These are phyloP conservation scores for Perognathus longimembris DNA, from an alignment of 2,113 vertebrate genomes.

Conservation along the genomic window DNA sequence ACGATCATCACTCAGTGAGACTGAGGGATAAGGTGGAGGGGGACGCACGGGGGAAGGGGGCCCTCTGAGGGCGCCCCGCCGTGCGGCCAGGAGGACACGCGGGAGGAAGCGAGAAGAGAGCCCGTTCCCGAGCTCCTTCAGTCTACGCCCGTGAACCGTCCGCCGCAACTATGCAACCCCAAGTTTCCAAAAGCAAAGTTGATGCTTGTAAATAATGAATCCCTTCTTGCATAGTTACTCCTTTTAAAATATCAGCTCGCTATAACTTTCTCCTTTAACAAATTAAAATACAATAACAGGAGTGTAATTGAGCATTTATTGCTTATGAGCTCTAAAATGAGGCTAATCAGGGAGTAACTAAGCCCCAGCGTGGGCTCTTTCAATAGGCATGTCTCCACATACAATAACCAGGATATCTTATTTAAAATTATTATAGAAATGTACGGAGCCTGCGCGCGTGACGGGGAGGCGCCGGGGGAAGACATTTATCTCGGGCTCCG, in stretches of 20 bases:
- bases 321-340: constrained; percentile 83
- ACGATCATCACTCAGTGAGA: no score
- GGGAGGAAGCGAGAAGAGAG: not conserved
- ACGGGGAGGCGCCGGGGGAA: not conserved
- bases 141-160: not conserved
- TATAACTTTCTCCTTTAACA: constrained; percentile 76
- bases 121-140: not conserved
- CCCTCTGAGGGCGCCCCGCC: no score
- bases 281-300: constrained; percentile 87
- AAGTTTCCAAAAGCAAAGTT: not conserved
- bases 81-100: no score
- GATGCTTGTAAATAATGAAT: not conserved
- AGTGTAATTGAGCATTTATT: constrained; percentile 86
- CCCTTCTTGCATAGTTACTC: constrained; percentile 44
- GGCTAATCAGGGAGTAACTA: constrained; percentile 83
- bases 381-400: constrained; percentile 68
- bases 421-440: constrained; percentile 55
- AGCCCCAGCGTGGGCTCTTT: constrained; percentile 71
- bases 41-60: fast-evolving
- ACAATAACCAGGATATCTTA: constrained; percentile 63
- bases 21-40: not conserved
- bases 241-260: constrained; percentile 76
- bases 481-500: constrained; percentile 8
- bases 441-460: constrained; percentile 22
- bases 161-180: not conserved